phyloP scores from a whole-genome alignment of 2,888 invertebrate genomes.

The Thymelicus sylvestris region DNA sequence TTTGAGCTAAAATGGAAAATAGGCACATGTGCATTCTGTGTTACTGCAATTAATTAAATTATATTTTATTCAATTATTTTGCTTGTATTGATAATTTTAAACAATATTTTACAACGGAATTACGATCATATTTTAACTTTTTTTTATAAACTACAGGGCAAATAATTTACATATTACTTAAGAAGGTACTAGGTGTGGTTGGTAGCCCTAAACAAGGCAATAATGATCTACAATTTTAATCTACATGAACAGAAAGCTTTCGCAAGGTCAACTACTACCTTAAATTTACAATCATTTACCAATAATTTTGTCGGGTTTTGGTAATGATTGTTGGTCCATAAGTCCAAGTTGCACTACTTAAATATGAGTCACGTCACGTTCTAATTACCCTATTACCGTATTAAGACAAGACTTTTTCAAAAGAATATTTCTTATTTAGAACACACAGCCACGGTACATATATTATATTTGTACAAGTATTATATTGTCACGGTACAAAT shows the following conservation, averaged over 20 bases:
- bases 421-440: constrained; percentile 43
- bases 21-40: too few relatives aligned
- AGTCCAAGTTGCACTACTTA: constrained; percentile 7
- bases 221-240: too few relatives aligned
- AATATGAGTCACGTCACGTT: constrained; percentile 3
- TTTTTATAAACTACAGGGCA: too few relatives aligned
- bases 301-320: constrained; percentile 8
- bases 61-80: too few relatives aligned
- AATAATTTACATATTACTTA: too few relatives aligned
- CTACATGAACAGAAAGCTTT: constrained; percentile 9
- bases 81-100: too few relatives aligned
- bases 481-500: too few relatives aligned
- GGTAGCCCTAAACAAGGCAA: neutral
- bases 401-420: constrained; percentile 39
- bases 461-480: too few relatives aligned
- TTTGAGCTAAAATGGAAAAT: too few relatives aligned
- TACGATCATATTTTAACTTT: too few relatives aligned
- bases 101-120: too few relatives aligned
- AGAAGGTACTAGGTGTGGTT: neutral
- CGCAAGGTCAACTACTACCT: constrained; percentile 13
- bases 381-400: constrained; percentile 8
- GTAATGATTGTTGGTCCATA: neutral
- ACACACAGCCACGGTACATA: constrained; percentile 12
- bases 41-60: too few relatives aligned
- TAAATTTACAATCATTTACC: constrained; percentile 18